phyloP scores from a whole-genome alignment of 2,888 invertebrate species.

The Caenorhabditis macrosperma region DNA sequence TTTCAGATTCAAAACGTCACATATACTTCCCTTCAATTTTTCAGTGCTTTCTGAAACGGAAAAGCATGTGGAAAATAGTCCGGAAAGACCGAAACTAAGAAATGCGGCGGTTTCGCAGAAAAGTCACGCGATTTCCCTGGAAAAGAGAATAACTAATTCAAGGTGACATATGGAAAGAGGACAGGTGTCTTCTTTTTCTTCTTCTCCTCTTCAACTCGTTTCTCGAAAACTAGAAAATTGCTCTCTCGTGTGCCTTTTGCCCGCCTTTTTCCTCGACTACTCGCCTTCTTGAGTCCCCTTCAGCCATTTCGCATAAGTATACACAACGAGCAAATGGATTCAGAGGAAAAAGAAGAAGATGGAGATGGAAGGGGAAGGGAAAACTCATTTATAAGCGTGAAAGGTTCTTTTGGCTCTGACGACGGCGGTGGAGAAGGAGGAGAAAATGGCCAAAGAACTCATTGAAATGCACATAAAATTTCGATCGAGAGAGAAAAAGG shows the following conservation, averaged over 20 bases:
- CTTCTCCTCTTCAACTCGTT: too few species aligned
- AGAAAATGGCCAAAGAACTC: neutral
- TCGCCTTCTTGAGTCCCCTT: neutral
- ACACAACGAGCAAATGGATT: conserved; percentile 28
- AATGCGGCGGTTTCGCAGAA: too few species aligned
- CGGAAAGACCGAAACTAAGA: too few species aligned
- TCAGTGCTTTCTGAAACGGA: too few species aligned
- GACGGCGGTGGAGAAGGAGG: neutral
- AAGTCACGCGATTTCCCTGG: neutral
- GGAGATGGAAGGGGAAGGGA: conserved; percentile 8
- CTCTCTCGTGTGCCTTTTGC: too few species aligned
- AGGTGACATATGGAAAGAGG: neutral
- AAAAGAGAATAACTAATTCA: neutral
- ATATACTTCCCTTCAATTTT: too few species aligned
- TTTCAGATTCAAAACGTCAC: too few species aligned
- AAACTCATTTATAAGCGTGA: conserved; percentile 32
- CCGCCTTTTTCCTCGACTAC: neutral
- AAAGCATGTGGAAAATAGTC: too few species aligned
- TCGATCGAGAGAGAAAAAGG: too few species aligned
- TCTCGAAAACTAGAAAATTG: too few species aligned
- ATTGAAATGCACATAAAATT: neutral
- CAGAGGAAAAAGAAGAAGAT: neutral
- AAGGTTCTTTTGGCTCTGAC: neutral
- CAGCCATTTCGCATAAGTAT: neutral
- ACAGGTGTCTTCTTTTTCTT: neutral